Evolutionary conservation across 2,888 invertebrate genomes (phyloP).

Genomic region (Cryptocephalus moraei): DNA sequence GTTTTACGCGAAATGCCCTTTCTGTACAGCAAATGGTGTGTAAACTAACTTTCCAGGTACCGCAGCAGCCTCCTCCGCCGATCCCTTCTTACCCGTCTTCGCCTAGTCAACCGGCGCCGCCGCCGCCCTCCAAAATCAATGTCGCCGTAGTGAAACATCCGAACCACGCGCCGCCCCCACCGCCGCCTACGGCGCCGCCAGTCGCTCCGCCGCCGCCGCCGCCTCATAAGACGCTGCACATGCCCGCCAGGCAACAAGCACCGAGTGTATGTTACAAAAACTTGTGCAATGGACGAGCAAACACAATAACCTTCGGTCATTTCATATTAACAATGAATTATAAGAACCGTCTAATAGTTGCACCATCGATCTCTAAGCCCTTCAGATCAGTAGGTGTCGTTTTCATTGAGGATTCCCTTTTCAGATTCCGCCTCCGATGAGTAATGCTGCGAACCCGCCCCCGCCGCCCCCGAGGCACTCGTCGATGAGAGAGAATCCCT

Average conservation of each 20-base stretch:
- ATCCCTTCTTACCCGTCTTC: slow-evolving; percentile 23
- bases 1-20: too few relatives aligned
- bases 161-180: slow-evolving; percentile 34
- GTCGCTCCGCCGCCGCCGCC: slow-evolving; percentile 28
- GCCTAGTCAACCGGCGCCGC: slow-evolving; percentile 24
- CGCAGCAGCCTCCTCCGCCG: slow-evolving; percentile 35
- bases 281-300: too few relatives aligned
- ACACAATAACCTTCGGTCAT: too few relatives aligned
- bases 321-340: too few relatives aligned
- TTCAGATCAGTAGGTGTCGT: too few relatives aligned
- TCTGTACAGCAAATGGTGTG: too few relatives aligned
- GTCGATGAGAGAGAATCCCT: slow-evolving; percentile 44
- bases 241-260: neutral
- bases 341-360: too few relatives aligned
- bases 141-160: slow-evolving; percentile 30
- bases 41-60: slow-evolving; percentile 11
- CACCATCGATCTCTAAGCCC: too few relatives aligned
- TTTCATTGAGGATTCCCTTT: neutral
- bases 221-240: slow-evolving; percentile 25
- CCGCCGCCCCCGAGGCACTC: slow-evolving; percentile 55
- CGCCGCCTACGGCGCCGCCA: slow-evolving; percentile 24
- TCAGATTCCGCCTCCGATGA: slow-evolving; percentile 17
- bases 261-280: neutral
- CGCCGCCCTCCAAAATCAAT: slow-evolving; percentile 20
- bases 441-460: slow-evolving; percentile 25